Evolutionary conservation across 2,888 invertebrate species (phyloP).

Genomic region (Heliconius sara): DNA sequence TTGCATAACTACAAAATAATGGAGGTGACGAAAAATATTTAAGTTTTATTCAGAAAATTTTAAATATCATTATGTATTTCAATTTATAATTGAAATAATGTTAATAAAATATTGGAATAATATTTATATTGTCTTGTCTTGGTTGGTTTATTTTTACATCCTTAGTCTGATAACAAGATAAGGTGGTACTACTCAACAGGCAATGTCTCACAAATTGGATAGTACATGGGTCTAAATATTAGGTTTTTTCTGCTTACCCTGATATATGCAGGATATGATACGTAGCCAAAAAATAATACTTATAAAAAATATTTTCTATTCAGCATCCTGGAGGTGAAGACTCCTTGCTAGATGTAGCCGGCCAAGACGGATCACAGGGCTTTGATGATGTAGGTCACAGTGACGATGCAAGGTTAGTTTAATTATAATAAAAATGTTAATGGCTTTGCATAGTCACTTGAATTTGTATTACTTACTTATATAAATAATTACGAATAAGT

Average conservation of each 20-base stretch:
- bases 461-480: no score
- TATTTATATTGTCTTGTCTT: no score
- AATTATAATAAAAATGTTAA: conserved; percentile 50
- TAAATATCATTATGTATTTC: no score
- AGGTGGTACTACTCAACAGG: no score
- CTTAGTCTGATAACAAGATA: no score
- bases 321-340: conserved; percentile 96
- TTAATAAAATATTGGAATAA: no score
- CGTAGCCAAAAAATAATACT: background rate
- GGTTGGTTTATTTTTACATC: no score
- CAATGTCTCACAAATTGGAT: no score
- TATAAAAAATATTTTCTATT: background rate
- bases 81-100: background rate
- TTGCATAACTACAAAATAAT: background rate
- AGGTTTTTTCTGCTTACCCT: no score
- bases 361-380: conserved; percentile 90
- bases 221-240: no score
- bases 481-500: background rate
- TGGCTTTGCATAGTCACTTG: background rate
- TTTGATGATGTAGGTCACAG: conserved; percentile 99
- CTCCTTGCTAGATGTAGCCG: conserved; percentile 90
- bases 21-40: background rate
- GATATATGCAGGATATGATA: no score
- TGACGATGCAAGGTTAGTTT: conserved; percentile 86
- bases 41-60: background rate